Conservation (phyloP, 2,113 vertebrate species). For the Ivindomyrus marchei region DNA sequence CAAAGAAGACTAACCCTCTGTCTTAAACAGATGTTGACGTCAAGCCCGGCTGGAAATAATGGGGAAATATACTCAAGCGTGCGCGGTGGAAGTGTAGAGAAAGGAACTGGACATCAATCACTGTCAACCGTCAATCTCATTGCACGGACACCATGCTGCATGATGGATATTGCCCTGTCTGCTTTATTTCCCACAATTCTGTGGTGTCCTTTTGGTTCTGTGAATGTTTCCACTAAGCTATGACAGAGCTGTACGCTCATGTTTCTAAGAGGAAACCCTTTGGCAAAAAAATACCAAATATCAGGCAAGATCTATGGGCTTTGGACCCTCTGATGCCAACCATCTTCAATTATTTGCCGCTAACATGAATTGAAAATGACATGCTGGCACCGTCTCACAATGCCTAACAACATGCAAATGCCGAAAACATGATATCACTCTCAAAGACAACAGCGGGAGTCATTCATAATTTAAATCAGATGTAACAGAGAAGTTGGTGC, state of each 20-base stretch:
- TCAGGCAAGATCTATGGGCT: neutral
- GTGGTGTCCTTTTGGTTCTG: neutral
- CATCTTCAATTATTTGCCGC: neutral
- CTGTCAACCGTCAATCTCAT: neutral
- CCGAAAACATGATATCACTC: slow-evolving; percentile 10
- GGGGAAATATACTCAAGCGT: neutral
- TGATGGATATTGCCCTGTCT: neutral
- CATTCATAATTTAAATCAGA: slow-evolving; percentile 1
- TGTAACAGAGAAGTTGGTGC: neutral
- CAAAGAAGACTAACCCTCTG: neutral
- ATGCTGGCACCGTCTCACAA: neutral
- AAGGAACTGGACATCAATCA: neutral
- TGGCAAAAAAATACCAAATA: neutral
- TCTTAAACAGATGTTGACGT: neutral
- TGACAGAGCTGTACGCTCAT: neutral
- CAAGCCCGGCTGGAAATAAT: neutral
- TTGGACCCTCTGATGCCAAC: neutral
- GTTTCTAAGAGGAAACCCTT: neutral
- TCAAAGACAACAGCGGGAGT: neutral
- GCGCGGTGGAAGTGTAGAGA: neutral
- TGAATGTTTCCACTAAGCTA: neutral
- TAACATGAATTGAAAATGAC: neutral
- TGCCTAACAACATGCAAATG: slow-evolving; percentile 2
- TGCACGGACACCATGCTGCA: neutral
- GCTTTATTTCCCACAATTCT: neutral